These are phyloP conservation scores for Leucania comma DNA, from an alignment of 2,888 invertebrate species.

Conservation along the genomic window DNA sequence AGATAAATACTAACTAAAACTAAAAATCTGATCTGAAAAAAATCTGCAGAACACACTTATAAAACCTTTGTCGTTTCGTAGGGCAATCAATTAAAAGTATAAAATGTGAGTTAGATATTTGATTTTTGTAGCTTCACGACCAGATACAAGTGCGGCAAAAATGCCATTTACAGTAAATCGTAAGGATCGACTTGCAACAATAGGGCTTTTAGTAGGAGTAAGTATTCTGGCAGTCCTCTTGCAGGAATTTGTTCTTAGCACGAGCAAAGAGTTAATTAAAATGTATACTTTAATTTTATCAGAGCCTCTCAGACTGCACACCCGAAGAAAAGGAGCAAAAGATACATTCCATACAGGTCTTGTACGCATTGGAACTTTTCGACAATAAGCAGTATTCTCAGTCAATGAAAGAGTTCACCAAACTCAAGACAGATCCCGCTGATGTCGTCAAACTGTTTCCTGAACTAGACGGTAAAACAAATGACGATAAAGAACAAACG, in stretches of 20 bases:
- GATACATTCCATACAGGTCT: conserved; percentile 96
- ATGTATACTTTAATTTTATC: conserved; percentile 55
- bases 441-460: conserved; percentile 99
- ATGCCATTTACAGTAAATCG: conserved; percentile 66
- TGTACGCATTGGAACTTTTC: conserved; percentile 97
- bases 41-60: not conserved
- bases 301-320: conserved; percentile 96
- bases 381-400: conserved; percentile 96
- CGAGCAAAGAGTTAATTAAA: not conserved
- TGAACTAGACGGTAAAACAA: conserved; percentile 92
- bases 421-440: conserved; percentile 97
- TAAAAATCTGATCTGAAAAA: not conserved
- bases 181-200: conserved; percentile 60
- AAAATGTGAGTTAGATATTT: conserved; percentile 72
- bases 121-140: conserved; percentile 21
- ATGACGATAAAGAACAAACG: conserved; percentile 65
- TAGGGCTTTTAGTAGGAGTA: conserved; percentile 44
- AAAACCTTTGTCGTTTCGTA: not conserved
- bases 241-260: too few relatives aligned
- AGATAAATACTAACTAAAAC: not conserved
- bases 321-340: conserved; percentile 95
- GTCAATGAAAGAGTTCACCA: conserved; percentile 97
- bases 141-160: conserved; percentile 31
- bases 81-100: conserved; percentile 58
- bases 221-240: conserved; percentile 7